phyloP scores from a whole-genome alignment of 2,113 vertebrate genomes.

The Miniopterus natalensis region DNA sequence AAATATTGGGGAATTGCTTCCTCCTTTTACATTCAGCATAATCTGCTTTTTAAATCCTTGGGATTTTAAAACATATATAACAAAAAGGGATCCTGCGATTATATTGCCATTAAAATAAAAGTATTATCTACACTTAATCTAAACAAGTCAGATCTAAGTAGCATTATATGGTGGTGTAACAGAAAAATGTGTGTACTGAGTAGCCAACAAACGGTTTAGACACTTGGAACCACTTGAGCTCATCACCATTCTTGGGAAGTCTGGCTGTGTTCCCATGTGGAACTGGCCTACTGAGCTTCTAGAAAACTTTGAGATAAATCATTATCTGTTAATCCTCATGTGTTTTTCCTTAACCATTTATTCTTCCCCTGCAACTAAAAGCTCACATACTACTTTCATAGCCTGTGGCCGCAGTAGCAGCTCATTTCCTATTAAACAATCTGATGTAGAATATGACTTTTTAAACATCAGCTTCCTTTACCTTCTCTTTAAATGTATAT shows the following conservation, averaged over 20 bases:
- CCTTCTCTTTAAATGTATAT: neutral
- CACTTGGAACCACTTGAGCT: neutral
- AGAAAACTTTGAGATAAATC: neutral
- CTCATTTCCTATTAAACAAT: neutral
- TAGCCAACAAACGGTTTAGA: neutral
- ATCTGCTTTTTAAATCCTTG: slow-evolving; percentile 5
- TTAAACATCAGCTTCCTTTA: neutral
- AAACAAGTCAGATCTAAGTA: slow-evolving; percentile 41
- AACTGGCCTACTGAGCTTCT: neutral
- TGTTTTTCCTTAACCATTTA: neutral
- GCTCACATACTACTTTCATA: neutral
- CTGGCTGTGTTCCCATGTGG: neutral
- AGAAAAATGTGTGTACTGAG: neutral
- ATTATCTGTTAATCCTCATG: neutral
- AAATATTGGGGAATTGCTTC: neutral
- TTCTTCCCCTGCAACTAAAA: neutral
- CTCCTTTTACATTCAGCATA: neutral
- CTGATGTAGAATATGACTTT: neutral
- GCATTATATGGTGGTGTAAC: neutral
- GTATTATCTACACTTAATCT: neutral
- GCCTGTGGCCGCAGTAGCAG: no score
- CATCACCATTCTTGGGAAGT: neutral
- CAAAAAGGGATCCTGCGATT: slow-evolving; percentile 41
- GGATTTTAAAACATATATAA: neutral
- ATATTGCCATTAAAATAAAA: slow-evolving; percentile 30